These are phyloP conservation scores for Pantherophis guttatus DNA, from an alignment of 2,113 vertebrate genomes.

Conservation along the genomic window DNA sequence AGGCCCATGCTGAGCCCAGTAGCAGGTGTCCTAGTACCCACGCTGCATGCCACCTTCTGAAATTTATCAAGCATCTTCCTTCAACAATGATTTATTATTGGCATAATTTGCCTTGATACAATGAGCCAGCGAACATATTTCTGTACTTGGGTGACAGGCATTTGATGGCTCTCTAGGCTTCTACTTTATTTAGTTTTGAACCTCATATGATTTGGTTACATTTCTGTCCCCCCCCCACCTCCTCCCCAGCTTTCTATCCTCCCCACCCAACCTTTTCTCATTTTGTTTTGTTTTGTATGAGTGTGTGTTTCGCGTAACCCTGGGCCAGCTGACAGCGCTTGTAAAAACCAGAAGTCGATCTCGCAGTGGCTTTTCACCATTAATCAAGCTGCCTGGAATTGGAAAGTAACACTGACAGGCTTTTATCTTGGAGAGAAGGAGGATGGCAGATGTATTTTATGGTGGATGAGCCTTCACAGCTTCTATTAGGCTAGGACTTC, in stretches of 20 bases:
- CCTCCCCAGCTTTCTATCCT: slow-evolving; percentile 33
- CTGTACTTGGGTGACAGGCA: slow-evolving; percentile 54
- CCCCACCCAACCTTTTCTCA: slow-evolving; percentile 60
- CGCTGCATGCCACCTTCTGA: slow-evolving; percentile 60
- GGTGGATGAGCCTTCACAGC: slow-evolving; percentile 61
- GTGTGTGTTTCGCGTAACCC: slow-evolving; percentile 68
- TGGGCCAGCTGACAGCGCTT: slow-evolving; percentile 68
- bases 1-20: slow-evolving; percentile 49
- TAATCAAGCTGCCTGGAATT: slow-evolving; percentile 78
- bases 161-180: slow-evolving; percentile 56
- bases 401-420: slow-evolving; percentile 74
- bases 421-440: slow-evolving; percentile 71
- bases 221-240: neutral
- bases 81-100: slow-evolving; percentile 77
- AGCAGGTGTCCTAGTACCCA: slow-evolving; percentile 65
- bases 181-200: slow-evolving; percentile 66
- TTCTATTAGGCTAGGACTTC: slow-evolving; percentile 56
- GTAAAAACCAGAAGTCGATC: slow-evolving; percentile 75
- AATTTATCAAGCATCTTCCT: slow-evolving; percentile 72
- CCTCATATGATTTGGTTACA: slow-evolving; percentile 68
- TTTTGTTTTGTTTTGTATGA: slow-evolving; percentile 68
- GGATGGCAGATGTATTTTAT: slow-evolving; percentile 70
- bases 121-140: slow-evolving; percentile 53
- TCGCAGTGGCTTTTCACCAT: slow-evolving; percentile 74
- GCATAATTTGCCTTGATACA: slow-evolving; percentile 69